Evolutionary conservation across 1,140 invertebrate species (phyloP), one percentile per base, ranked within the genome.

Genomic region (Euborellia annulipes): DNA sequence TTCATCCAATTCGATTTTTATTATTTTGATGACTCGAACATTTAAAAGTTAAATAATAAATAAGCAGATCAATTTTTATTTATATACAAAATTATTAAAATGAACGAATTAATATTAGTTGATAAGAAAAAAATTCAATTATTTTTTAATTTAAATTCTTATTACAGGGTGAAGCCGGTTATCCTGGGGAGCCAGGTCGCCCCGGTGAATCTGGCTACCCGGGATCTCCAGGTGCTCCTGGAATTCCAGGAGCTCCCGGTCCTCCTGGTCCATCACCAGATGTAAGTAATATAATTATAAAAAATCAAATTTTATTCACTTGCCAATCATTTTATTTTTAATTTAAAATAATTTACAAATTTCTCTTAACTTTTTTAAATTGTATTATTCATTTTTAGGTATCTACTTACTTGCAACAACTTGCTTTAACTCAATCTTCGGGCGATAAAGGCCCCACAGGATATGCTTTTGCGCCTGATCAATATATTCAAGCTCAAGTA

Each of bases 401-500:
- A 11, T 66, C 72, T 2, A 50, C 67, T 19, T 81, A 76, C 56
- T 71, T 78, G 52, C 67, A 73, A 52, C 76, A 80, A 65, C 58
- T 81, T 18, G 69, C 73, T 6, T 54, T 71, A 20, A 72, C 76
- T 11, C 71, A 76, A 56, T 71, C 73, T 18, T 71, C 71, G 36
- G 71, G 76, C 6, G 82, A 86, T 53, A 87, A 88, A 63, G 83
- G 82, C 14, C 79, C 79, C 2, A 36, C 46, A 0, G 45, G 44
- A 14, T 46, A 42, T 9, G 62, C 64, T 45, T 27, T 27, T 11
- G 23, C 23, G 11, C 72, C 78, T 2, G 81, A 79, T 56, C 68
- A 76, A 46, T 85, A 82, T 57, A 65, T 85, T 55, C 83, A 85
- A 62, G 76, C 81, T 17, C 76, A 81, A 62, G 75, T 82, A 13